Conservation (phyloP, 2,797 vertebrate genomes). For the Rachycentron canadum region DNA sequence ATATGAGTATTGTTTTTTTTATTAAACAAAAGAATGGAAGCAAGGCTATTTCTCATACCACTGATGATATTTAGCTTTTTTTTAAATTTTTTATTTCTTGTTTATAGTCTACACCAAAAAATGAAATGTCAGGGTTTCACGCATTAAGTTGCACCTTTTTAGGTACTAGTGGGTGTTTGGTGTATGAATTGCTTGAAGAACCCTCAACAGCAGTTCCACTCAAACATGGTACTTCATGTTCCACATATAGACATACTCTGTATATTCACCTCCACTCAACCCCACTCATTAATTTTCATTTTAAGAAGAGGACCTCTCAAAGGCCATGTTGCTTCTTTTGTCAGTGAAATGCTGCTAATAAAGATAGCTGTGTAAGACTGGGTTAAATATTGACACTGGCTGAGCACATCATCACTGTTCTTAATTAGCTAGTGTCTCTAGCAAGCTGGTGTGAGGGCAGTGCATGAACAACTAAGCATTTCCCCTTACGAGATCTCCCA, state of each 20-base stretch:
- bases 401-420: constrained; percentile 72
- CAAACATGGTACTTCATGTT: constrained; percentile 83
- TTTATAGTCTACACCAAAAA: constrained; percentile 13
- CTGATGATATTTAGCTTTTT: constrained; percentile 34
- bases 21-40: constrained; percentile 26
- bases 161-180: constrained; percentile 74
- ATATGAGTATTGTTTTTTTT: constrained; percentile 2
- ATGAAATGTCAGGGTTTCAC: constrained; percentile 49
- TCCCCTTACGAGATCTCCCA: constrained; percentile 73
- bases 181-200: constrained; percentile 75
- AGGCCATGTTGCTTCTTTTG: constrained; percentile 76
- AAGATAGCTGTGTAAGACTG: constrained; percentile 80
- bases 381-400: constrained; percentile 87
- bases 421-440: constrained; percentile 79
- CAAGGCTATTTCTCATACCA: constrained; percentile 19
- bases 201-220: constrained; percentile 73
- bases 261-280: constrained; percentile 79
- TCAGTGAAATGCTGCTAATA: constrained; percentile 78
- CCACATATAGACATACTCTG: constrained; percentile 79
- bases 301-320: constrained; percentile 84
- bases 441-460: constrained; percentile 66
- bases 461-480: constrained; percentile 77
- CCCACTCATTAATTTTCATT: constrained; percentile 87
- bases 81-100: constrained; percentile 37
- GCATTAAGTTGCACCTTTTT: constrained; percentile 59